Percentiles rank a stretch among this genome's conserved stretches.
These are phyloP conservation scores for Hyperoplus immaculatus DNA, from an alignment of 2,797 vertebrate species.

Conservation along the genomic window DNA sequence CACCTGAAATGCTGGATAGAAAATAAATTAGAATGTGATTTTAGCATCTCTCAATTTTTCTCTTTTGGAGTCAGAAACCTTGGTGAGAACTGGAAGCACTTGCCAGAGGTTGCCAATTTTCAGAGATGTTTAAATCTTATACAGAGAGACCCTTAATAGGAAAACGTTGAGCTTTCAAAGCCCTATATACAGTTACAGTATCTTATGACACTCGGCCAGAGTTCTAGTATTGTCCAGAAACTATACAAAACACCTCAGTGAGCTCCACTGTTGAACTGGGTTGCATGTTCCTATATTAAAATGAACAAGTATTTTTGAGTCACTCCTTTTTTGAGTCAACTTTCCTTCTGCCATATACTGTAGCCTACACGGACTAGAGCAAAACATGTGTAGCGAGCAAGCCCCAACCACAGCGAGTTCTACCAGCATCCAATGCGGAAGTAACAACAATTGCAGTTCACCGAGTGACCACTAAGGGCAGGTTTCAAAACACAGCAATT, in stretches of 20 bases:
- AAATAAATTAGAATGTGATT: background rate
- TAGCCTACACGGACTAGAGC: background rate
- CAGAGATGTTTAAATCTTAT: background rate
- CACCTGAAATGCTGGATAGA: background rate
- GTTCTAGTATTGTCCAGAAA: background rate
- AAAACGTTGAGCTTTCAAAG: background rate
- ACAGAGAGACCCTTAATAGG: no score
- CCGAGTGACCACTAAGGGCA: no score
- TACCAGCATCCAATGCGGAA: no score
- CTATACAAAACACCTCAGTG: no score
- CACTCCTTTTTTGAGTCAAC: background rate
- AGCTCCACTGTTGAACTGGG: background rate
- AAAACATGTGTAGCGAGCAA: background rate
- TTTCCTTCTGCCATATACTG: background rate
- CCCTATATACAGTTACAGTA: background rate
- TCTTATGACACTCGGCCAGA: background rate
- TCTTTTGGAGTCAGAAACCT: background rate
- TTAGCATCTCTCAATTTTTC: background rate
- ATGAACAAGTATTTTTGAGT: background rate
- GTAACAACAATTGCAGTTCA: no score
- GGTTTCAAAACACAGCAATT: no score
- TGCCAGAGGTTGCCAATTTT: background rate
- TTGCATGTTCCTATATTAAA: background rate
- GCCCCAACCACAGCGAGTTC: no score
- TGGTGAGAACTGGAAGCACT: background rate